Conservation (phyloP, 2,113 vertebrate species). For the Neolamprologus caudopunctatus region DNA sequence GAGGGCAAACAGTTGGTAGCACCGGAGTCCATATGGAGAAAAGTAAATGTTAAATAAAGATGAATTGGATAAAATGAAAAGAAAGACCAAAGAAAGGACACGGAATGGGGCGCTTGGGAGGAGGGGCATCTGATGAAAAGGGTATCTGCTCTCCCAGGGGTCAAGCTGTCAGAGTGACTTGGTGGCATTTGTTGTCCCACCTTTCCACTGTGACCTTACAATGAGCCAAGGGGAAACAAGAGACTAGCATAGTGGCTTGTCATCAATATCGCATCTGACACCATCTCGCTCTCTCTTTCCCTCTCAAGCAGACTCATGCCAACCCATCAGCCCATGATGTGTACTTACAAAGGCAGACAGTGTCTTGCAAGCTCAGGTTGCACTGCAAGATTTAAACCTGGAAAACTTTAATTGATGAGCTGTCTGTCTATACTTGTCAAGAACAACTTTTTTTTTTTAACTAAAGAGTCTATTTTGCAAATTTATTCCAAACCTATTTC, state of each 20-base stretch:
- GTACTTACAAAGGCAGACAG: not conserved
- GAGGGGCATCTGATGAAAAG: slow-evolving; percentile 28
- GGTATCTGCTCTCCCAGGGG: slow-evolving; percentile 51
- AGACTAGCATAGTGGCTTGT: slow-evolving; percentile 29
- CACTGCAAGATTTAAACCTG: not conserved
- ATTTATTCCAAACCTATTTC: not conserved
- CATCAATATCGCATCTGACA: slow-evolving; percentile 54
- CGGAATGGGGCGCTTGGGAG: not conserved
- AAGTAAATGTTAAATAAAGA: slow-evolving; percentile 44
- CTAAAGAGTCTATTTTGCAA: not conserved
- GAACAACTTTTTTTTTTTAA: not conserved
- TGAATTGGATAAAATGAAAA: slow-evolving; percentile 12
- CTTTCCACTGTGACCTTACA: slow-evolving; percentile 61
- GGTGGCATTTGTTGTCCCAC: slow-evolving; percentile 56
- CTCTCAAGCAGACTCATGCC: not conserved
- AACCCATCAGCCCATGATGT: not conserved
- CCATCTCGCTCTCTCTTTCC: not conserved
- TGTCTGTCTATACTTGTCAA: not conserved
- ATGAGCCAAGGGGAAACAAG: slow-evolving; percentile 48
- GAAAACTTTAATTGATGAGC: not conserved
- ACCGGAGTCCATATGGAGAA: not conserved
- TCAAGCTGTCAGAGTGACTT: slow-evolving; percentile 50
- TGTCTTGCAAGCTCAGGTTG: not conserved
- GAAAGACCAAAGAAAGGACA: not conserved
- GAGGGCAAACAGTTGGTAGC: not conserved